Base-by-base conservation (phyloP, 1,140 invertebrate genomes). In the Pectinophora gossypiella region DNA sequence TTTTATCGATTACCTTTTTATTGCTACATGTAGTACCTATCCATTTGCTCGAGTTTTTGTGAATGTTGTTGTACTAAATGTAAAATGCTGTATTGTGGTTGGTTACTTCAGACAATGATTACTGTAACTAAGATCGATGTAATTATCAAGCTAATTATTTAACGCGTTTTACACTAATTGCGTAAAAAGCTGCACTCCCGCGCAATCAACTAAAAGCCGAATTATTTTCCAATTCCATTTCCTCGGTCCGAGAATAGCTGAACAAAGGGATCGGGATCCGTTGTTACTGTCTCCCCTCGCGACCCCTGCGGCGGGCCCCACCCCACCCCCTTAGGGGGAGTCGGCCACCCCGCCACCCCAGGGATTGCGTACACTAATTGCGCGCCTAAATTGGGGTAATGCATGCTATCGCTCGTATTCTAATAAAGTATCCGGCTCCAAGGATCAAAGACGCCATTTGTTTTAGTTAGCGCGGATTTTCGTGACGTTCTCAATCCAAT, bases 171-270 rank as follows among this genome's bases (percentile, higher is more conserved):
- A 50, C 18, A 19, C 40, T 36, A 52, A 45, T 52, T 52, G 27
- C 43, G 35, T 45, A 40, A 52, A 52, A 52, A 35, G 50, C 16
- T 16, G 19, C 23, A 13, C 23, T 44, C 12, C 13, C 15, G 40
- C 57, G 63, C 76, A 86, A 85, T 86, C 78, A 82, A 59, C 81
- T 85, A 83, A 86, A 86, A 86, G 78, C 77, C 58, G 63, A 83
- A 81, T 76, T 64, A 82, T 82, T 85, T 85, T 83, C 76, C 71
- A 84, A 85, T 81, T 74, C 76, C 80, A 86, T 86, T 80, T 86
- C 80, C 76, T 74, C 55, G 68, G 70, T 68, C 73, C 45, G 70
- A 62, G 80, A 75, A 76, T 73, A 62, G 65, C 73, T 59, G 69
- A 73, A 81, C 74, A 78, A 76, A 72, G 67, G 66, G 68, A 68